Evolutionary conservation across 2,797 vertebrate genomes (phyloP).

Genomic region (Synanceia verrucosa): DNA sequence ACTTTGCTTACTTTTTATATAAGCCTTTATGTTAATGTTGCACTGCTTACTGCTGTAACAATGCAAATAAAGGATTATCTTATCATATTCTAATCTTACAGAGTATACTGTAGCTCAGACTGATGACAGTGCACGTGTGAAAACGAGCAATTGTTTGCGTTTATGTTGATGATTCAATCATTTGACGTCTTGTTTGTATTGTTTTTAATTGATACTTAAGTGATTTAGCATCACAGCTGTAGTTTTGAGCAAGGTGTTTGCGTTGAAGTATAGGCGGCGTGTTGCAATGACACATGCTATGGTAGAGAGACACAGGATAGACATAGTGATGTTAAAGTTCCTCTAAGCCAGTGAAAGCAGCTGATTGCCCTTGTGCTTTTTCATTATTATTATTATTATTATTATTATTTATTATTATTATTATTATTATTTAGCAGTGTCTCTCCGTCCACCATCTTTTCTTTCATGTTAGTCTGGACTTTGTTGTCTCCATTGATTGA

Average conservation of each 20-base stretch:
- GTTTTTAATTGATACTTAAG: background rate
- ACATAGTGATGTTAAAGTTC: no score
- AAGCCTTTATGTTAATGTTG: no score
- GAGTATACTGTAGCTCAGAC: no score
- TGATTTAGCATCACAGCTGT: background rate
- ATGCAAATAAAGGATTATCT: no score
- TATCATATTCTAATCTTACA: no score
- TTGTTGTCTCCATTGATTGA: background rate
- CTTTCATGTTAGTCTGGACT: no score
- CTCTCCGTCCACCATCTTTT: background rate
- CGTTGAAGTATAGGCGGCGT: background rate
- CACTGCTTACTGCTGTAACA: no score
- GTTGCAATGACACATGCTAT: background rate
- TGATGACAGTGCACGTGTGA: background rate
- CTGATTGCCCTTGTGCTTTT: background rate
- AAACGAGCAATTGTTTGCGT: background rate
- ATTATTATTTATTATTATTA: rapidly evolving
- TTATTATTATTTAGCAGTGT: background rate
- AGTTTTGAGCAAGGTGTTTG: background rate
- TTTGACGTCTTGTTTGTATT: background rate
- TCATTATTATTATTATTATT: no score
- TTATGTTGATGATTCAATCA: background rate
- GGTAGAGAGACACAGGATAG: background rate
- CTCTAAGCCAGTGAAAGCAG: no score
- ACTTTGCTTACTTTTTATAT: no score